Evolutionary conservation across 2,797 vertebrate species (phyloP), one percentile per base, ranked within the genome.

Genomic region (Sandelia bainsii): DNA sequence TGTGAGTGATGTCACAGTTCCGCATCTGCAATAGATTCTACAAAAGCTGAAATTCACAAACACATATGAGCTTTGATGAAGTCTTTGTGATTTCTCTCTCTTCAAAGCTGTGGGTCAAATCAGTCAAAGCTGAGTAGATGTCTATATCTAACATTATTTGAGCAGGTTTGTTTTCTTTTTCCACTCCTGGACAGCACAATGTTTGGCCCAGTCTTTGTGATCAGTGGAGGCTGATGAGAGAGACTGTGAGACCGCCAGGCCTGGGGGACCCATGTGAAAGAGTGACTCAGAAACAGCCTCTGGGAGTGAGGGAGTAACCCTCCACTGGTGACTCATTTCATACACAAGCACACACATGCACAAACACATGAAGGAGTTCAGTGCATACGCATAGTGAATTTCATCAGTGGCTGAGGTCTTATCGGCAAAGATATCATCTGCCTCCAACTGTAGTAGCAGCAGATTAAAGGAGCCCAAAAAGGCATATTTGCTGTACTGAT

Each of bases 391-490:
- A 67, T 48, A 22, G 84, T 77, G 83, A 11, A 22, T 64, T 57
- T 71, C 57, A 60, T 58, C 73, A 42, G 54, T 53, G 60, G 68
- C 76, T 37, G 40, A 67, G 65, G 67, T 69, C 78, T 88, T 79
- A 79, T 72, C 39, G 19, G 80, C 46, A 73, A 80, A 84, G 73
- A 87, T 87, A 86, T 86, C 74, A 73, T 75, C 74, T 66, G 80
- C 85, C 76, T 77, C 74, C 39, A 78, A 80, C 75, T 17, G 19
- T 40, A 79, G 68, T 37, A 77, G 80, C 72, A 74, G 75, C 65
- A 77, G 85, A 84, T 86, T 81, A 83, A 89, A 91, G 77, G 62
- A 88, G 70, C 59, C 81, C 71, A 72, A 88, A 91, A 91, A 89
- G 89, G 90, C 80, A 84, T 32, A 71, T 82, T 87, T 85, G 65